A percentile compares a stretch with the other conserved stretches of the same genome.
Evolutionary conservation across 2,797 vertebrate genomes (phyloP).

Genomic region (Gorsachius magnificus): DNA sequence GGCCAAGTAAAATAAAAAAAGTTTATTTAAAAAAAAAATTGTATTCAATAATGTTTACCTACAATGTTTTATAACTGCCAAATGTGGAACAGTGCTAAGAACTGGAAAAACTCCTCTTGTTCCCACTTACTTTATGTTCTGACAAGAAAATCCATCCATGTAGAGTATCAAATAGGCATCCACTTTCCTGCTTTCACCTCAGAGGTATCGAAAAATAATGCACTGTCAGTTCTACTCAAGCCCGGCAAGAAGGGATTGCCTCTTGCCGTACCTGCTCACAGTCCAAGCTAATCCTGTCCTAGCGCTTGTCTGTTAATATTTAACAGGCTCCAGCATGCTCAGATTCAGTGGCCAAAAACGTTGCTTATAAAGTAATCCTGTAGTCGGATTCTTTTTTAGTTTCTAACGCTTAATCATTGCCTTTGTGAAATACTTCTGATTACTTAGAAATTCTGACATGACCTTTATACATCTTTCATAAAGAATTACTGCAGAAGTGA

Average conservation of each 20-base stretch:
- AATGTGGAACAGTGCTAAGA: background rate
- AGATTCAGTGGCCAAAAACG: background rate
- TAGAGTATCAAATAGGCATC: background rate
- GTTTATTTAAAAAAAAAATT: background rate
- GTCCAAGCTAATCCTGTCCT: background rate
- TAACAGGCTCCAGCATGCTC: background rate
- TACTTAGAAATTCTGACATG: slow-evolving; percentile 6
- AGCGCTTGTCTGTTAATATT: background rate
- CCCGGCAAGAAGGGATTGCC: background rate
- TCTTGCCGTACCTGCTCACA: background rate
- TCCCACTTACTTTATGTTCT: background rate
- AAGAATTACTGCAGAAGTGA: background rate
- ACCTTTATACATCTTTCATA: background rate
- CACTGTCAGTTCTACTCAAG: background rate
- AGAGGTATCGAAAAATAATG: background rate
- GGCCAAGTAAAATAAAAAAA: background rate
- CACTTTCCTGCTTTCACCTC: background rate
- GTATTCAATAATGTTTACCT: background rate
- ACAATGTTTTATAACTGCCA: background rate
- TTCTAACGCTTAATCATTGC: background rate
- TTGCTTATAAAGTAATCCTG: background rate
- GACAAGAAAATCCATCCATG: background rate
- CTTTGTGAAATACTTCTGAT: slow-evolving; percentile 27
- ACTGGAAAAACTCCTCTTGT: background rate
- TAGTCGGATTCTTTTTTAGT: background rate